phyloP scores from a whole-genome alignment of 64 coral and sea anemone genomes.

The Hydrozoanthus tunicans region DNA sequence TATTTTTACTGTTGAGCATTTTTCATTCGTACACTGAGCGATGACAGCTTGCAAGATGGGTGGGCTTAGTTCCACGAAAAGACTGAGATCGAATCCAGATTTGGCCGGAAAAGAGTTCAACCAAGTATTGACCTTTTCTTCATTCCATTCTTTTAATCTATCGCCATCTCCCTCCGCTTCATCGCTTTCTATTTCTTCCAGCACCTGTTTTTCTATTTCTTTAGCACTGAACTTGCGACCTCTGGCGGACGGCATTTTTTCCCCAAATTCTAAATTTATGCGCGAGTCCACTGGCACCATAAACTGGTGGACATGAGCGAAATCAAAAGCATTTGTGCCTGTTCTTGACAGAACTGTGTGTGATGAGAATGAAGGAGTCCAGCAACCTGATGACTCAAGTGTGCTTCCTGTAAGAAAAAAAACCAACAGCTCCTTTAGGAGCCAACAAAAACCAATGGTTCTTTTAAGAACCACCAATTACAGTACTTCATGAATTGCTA shows the following conservation, averaged over 20 bases:
- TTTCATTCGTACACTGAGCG: neutral
- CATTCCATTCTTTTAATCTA: neutral
- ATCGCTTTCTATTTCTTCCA: neutral
- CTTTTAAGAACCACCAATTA: conserved; percentile 31
- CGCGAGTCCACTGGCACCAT: too few relatives aligned
- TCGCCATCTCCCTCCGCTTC: neutral
- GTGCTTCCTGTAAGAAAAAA: neutral
- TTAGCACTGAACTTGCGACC: too few relatives aligned
- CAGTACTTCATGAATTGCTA: neutral
- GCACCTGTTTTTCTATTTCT: too few relatives aligned
- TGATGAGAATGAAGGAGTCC: neutral
- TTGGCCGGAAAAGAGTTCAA: neutral
- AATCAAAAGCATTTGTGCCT: neutral
- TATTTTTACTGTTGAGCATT: too few relatives aligned
- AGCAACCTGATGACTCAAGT: conserved; percentile 14
- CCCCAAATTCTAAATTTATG: too few relatives aligned
- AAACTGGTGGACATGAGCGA: neutral
- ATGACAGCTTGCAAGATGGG: neutral
- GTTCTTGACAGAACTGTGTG: neutral
- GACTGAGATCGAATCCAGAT: neutral
- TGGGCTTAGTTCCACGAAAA: neutral
- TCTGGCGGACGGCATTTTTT: too few relatives aligned
- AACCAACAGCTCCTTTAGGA: neutral
- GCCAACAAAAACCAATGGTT: neutral
- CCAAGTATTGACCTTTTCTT: neutral